These are phyloP conservation scores for Rhynchomys soricoides DNA, from an alignment of 2,113 vertebrate genomes.

Conservation along the genomic window DNA sequence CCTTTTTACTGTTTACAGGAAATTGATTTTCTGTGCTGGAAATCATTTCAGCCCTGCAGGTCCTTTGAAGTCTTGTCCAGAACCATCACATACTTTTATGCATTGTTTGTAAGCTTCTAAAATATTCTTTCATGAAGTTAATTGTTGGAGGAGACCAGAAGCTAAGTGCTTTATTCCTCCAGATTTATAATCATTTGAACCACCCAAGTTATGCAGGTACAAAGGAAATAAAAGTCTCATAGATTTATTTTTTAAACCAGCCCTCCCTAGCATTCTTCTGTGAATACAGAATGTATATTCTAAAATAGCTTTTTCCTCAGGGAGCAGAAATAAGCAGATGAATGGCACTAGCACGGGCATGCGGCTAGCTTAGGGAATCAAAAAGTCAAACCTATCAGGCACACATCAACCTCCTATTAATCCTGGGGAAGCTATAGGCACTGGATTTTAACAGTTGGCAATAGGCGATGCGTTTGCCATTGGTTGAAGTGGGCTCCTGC, in stretches of 20 bases:
- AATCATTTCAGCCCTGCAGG: constrained; percentile 41
- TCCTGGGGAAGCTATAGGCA: constrained; percentile 67
- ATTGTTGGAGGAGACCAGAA: constrained; percentile 34
- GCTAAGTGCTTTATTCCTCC: not conserved
- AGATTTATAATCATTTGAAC: not conserved
- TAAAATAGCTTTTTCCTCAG: constrained; percentile 43
- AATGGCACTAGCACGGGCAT: constrained; percentile 32
- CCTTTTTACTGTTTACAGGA: constrained; percentile 62
- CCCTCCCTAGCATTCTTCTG: constrained; percentile 38
- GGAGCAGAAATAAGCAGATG: constrained; percentile 66
- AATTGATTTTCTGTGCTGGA: constrained; percentile 20
- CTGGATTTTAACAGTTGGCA: constrained; percentile 72
- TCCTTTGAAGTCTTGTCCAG: constrained; percentile 64
- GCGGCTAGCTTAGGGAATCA: constrained; percentile 64
- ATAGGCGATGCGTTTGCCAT: constrained; percentile 65
- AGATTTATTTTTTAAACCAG: constrained; percentile 62
- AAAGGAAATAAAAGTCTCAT: not conserved
- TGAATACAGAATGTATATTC: constrained; percentile 68
- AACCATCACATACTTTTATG: constrained; percentile 40
- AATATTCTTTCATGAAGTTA: constrained; percentile 60
- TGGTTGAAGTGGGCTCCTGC: constrained; percentile 55
- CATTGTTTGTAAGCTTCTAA: constrained; percentile 63
- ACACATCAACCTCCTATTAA: constrained; percentile 75
- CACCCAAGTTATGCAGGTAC: constrained; percentile 14
- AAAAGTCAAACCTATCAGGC: constrained; percentile 76